Percentiles rank a stretch among this genome's conserved stretches.
phyloP scores from a whole-genome alignment of 2,113 vertebrate species.

The Penelope pileata region DNA sequence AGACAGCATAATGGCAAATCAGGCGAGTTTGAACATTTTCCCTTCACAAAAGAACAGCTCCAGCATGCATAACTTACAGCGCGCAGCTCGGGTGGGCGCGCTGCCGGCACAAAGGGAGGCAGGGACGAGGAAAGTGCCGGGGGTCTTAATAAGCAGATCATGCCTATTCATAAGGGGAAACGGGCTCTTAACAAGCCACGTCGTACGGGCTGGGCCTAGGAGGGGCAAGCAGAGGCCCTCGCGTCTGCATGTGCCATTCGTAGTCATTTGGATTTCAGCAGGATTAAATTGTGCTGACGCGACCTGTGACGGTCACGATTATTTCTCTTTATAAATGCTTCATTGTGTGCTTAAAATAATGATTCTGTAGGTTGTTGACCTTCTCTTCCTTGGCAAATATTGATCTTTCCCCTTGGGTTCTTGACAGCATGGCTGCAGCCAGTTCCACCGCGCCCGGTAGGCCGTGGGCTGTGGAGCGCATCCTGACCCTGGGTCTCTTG shows the following conservation, averaged over 20 bases:
- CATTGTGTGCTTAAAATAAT: not conserved
- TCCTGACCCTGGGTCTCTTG: accelerated
- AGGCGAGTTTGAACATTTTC: constrained; percentile 58
- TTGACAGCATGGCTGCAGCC: accelerated
- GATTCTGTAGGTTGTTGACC: not conserved
- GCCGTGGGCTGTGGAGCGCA: accelerated
- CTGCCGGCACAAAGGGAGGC: constrained; percentile 38
- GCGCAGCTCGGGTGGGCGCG: not conserved
- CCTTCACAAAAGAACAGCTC: constrained; percentile 67
- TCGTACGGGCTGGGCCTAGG: not conserved
- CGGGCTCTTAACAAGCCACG: not conserved
- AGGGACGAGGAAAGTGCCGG: not conserved
- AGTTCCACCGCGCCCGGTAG: not conserved
- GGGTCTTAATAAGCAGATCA: constrained; percentile 56
- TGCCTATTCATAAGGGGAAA: constrained; percentile 57
- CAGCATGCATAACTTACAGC: constrained; percentile 62
- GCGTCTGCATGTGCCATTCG: not conserved
- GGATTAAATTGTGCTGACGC: not conserved
- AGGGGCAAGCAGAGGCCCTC: not conserved
- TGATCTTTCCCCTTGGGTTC: not conserved
- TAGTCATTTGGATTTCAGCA: not conserved
- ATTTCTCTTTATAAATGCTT: not conserved
- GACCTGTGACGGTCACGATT: not conserved
- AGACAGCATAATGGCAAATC: constrained; percentile 66
- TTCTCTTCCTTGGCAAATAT: not conserved